Base-by-base conservation (phyloP, 2,888 invertebrate genomes). In the Neoaliturus tenellus region DNA sequence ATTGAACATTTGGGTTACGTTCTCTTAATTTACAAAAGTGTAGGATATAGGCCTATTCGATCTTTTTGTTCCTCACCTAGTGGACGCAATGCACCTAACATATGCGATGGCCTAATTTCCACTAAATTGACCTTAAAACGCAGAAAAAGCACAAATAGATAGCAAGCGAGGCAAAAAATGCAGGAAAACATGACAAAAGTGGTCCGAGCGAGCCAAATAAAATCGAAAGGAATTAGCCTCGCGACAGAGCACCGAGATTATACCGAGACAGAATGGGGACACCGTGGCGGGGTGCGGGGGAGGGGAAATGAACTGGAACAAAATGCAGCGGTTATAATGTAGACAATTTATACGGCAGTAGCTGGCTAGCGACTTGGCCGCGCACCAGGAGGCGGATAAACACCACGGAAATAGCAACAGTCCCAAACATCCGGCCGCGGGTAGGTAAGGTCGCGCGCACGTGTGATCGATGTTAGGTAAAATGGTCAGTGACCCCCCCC, bases 391-490 rank as follows among this genome's bases (percentile, higher is more conserved):
- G 8, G 39, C n/a, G 39, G 17, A 71, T 71, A 71, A 33, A 71
- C 71, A 71, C 39, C 8, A 3, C 41, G 35, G 14, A 23, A 71
- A 71, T 39, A 71, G 41, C 41, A 20, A 35, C 33, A 39, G 1
- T 39, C 20, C 14, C n/a, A 71, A 71, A 71, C 71, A 71, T 71
- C 71, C 71, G 71, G 71, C 71, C 51, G 20, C 35, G 1, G 31
- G 35, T 67, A 67, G 67, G 67, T 67, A 67, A 67, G 67, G 67
- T 67, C 67, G 31, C 67, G 58, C 14, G 58, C 62, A 62, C 62
- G 62, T 62, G 62, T 62, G n/a, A 62, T 17, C 6, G 4, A 20
- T 35, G 48, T n/a, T 12, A 12, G 5, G 12, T 23, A 62, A 31
- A 23, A 25, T 25, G 67, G 71, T 14, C 39, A 20, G 17, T 71